Base-by-base conservation (phyloP, 2,797 vertebrate species). In the Sebastiscus tertius region DNA sequence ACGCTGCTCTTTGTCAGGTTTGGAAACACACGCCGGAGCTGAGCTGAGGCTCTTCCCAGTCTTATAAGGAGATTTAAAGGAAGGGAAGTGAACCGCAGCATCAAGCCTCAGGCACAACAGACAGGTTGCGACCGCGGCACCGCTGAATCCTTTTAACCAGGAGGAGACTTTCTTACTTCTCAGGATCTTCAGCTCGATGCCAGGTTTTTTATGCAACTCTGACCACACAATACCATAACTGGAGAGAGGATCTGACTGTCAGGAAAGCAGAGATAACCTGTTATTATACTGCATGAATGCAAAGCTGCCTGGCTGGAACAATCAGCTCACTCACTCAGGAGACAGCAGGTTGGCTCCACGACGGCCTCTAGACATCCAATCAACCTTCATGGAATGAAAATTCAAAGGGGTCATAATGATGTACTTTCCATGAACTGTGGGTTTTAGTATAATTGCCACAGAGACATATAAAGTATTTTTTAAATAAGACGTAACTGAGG, bases 241-340 rank as follows among this genome's bases (percentile, higher is more conserved):
- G 75, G 63, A 82, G 79, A 82, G 77, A 87, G 73, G 33, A 74
- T 78, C 79, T 81, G 68, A 85, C 80, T 76, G 72, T 81, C 74
- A 81, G 81, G 71, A 81, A 88, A 83, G 56, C 70, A 55, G 55
- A 87, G 79, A 89, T 89, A 93, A 92, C 88, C 89, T 84, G 78
- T 91, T 78, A 93, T 95, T 95, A 95, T 73, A 36, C 72, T 77
- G 85, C 81, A 79, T 69, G 60, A 86, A 82, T 62, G 76, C 85
- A 86, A 85, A 85, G 52, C 80, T 84, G 79, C 79, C 80, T 78
- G 69, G 66, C 83, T 83, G 82, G 72, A 89, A 87, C 86, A 79
- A 84, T 77, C 3, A 11, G 52, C 78, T 86, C 75, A 64, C 58
- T 86, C 75, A 62, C 58, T 62, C 22, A 80, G 75, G 85, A 89